Base-by-base conservation (phyloP, 1,140 invertebrate genomes). In the Hypsibius dujardini region DNA sequence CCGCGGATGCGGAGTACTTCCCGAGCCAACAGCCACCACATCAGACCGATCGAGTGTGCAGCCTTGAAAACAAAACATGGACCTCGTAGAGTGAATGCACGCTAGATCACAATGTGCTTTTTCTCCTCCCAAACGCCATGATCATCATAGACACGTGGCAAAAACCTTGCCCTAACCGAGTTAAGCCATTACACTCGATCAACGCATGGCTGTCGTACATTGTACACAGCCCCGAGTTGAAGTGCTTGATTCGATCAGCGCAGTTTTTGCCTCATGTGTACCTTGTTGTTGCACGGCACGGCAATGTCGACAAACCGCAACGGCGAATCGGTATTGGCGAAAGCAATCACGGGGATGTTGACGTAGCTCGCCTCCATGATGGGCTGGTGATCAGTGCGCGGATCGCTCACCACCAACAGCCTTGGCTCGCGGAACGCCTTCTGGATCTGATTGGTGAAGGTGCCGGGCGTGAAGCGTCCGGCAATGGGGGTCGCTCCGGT, bases 301-400 rank as follows among this genome's bases (percentile, higher is more conserved):
- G 91, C 91, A 84, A 99, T 95, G 78, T 99, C 96, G 73, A 99
- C 93, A 81, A 92, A 95, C 75, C 89, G 84, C 59, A 98, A 80
- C 47, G 94, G 95, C 2, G 90, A 87, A 76, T 97, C 95, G 62
- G 94, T 97, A 79, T 98, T 98, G 81, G 89, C 92, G 76, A 99
- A 90, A 72, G 93, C 94, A 85, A 99, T 98, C 7, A 99, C 94
- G 12, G 96, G 95, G 81, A 98, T 96, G 84, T 98, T 99, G 62
- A 98, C 94, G 78, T 98, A 99, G 2, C 94, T 96, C 69, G 95
- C 94, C 82, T 99, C 96, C 76, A 91, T 95, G 72, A 98, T 91
- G 15, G 95, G 92, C 80, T 99, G 95, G 79, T 98, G 94, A 80
- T 99, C 96, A 75, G 87, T 87, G 46, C 87, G 85, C 70, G 96